Conservation (phyloP, 2,888 invertebrate genomes). For the Netelia fuscicornis region DNA sequence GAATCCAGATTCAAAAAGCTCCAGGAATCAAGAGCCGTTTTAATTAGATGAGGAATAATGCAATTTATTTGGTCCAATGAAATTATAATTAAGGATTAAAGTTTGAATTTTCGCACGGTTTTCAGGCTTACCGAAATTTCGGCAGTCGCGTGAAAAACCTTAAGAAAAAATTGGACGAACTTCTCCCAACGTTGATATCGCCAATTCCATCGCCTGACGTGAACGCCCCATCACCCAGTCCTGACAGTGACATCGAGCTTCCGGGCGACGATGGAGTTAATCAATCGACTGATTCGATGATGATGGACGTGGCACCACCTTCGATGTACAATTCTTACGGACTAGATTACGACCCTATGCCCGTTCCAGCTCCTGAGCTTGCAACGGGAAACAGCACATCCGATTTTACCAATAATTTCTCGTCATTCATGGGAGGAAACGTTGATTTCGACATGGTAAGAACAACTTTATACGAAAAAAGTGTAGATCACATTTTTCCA, state of each 20-base stretch:
- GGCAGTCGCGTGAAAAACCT: constrained; percentile 94
- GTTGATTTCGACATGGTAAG: constrained; percentile 87
- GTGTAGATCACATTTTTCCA: neutral
- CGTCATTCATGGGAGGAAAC: constrained; percentile 88
- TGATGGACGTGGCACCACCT: constrained; percentile 81
- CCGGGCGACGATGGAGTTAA: constrained; percentile 86
- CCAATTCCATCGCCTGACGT: constrained; percentile 88
- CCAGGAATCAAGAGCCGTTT: too few relatives aligned
- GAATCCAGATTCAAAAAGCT: too few relatives aligned
- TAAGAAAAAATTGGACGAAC: constrained; percentile 94
- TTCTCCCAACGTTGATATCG: constrained; percentile 89
- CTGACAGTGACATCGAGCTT: constrained; percentile 92
- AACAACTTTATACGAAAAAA: neutral
- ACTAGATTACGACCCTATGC: constrained; percentile 82
- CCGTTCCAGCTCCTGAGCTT: constrained; percentile 79
- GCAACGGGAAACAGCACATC: constrained; percentile 75
- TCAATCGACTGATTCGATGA: constrained; percentile 74
- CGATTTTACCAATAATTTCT: constrained; percentile 86
- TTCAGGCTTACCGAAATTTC: constrained; percentile 97
- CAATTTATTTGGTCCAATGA: too few relatives aligned
- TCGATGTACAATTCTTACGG: constrained; percentile 82
- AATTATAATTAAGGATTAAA: too few relatives aligned
- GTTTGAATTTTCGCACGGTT: constrained; percentile 17
- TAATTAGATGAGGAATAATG: too few relatives aligned
- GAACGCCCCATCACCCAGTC: constrained; percentile 91